Base-by-base conservation (phyloP, 2,797 vertebrate genomes). In the Poecilia wingei region DNA sequence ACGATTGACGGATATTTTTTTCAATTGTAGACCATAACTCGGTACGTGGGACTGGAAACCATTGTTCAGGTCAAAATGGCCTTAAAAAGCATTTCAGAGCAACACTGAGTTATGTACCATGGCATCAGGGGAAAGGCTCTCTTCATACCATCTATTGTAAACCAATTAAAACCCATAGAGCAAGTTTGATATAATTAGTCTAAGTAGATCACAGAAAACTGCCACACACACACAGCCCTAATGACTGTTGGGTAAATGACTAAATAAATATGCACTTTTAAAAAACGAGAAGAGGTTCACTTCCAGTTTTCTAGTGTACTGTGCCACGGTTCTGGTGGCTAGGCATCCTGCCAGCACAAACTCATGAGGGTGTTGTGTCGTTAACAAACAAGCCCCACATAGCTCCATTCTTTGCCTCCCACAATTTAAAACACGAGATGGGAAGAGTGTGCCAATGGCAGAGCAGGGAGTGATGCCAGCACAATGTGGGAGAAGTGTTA, bases 331-430 rank as follows among this genome's bases (percentile, higher is more conserved):
- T 89, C 90, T 90, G 86, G 85, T 87, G 81, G 86, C 91, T 82
- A 91, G 95, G 94, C 94, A 88, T 28, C 81, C 91, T 94, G 95
- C 96, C 94, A 96, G 90, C 88, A 76, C 84, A 84, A 93, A 95
- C 91, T 94, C 92, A 93, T 87, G 88, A 94, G 94, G 94, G 92
- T 93, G 93, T 91, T 95, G 91, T 93, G 92, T 91, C 90, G 88
- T 96, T 95, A 94, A 94, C 93, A 95, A 95, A 95, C 93, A 94
- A 94, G 93, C 90, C 86, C 90, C 79, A 84, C 92, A 82, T 91
- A 94, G 89, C 92, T 92, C 90, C 84, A 92, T 95, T 94, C 92
- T 94, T 92, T 91, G 83, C 91, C 90, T 95, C 93, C 91, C 91
- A 94, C 92, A 92, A 92, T 93, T 94, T 93, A 93, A 94, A 94